Percentiles rank a stretch among this genome's conserved stretches.
Evolutionary conservation across 2,113 vertebrate genomes (phyloP).

Genomic region (Malurus melanocephalus): DNA sequence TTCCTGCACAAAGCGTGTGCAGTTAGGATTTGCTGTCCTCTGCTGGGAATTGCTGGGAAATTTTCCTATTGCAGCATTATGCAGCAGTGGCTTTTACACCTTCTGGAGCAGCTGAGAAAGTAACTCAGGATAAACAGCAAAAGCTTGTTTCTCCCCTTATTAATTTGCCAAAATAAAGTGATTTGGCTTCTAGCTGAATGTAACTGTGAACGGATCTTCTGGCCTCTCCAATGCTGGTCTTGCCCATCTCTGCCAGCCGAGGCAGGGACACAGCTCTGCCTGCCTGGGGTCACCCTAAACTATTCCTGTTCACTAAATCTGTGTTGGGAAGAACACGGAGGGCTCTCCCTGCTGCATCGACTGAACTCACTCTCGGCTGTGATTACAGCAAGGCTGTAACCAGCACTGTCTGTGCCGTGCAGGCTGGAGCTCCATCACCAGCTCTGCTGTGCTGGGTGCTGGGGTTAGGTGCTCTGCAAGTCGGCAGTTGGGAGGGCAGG

Average conservation of each 20-base stretch:
- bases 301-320: not conserved
- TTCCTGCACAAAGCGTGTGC: not conserved
- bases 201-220: not conserved
- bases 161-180: not conserved
- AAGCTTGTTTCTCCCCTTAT: not conserved
- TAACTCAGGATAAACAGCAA: not conserved
- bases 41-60: conserved; percentile 40
- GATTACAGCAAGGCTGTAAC: rapidly evolving
- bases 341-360: rapidly evolving
- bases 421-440: not conserved
- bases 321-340: rapidly evolving
- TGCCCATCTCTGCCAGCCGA: rapidly evolving
- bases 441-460: rapidly evolving
- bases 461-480: not conserved
- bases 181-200: not conserved
- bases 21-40: conserved; percentile 54
- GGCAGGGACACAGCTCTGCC: not conserved
- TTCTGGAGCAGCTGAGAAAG: not conserved
- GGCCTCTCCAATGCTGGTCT: rapidly evolving
- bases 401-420: rapidly evolving
- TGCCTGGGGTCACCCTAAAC: rapidly evolving
- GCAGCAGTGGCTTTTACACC: not conserved
- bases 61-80: rapidly evolving
- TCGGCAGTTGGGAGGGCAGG: not conserved
- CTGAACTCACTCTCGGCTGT: not conserved